Evolutionary conservation across 2,888 invertebrate species (phyloP), one percentile per base, ranked within the genome.

Genomic region (Pandemis cinnamomeana): DNA sequence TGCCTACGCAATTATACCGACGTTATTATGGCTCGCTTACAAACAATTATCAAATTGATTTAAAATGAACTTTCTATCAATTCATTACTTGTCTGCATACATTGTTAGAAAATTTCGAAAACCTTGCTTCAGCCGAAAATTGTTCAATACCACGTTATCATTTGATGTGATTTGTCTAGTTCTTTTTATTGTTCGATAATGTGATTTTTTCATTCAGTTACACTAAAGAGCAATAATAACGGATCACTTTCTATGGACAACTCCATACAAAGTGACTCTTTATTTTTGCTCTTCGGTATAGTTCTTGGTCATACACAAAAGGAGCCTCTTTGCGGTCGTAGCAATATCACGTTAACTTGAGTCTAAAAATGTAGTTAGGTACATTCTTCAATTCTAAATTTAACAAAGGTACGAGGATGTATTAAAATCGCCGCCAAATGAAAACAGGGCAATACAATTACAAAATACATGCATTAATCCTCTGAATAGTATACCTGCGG

Each of bases 291-390:
- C 10, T 10, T 46, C 46, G 11, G 46, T 60, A 53, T 67, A 62
- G 44, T 42, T 67, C 44, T 53, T 55, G 36, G 46, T 67, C 60
- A 53, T 53, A 67, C 62, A 48, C 41, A 68, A 68, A 58, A 67
- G 46, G 46, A 68, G 55, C n/a, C 58, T 46, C 55, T 58, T 68
- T 48, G 41, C 72, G 58, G 41, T 41, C 72, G 62, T 58, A 72
- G 68, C 58, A 62, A 72, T 48, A 15, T 46, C 15, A 46, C 36
- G 20, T 7, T 62, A 44, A 6, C 7, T 20, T 20, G 8, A 8
- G 2, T 15, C 6, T 20, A n/a, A 51, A 7, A 51, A 51, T n/a
- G 11, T 51, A 6, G 6, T 1, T 51, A 5, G n/a, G 6, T 51
- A 51, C 5, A n/a, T 51, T 4, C 46, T 51, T 51, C 51, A 51